Percentiles rank a stretch among this genome's conserved stretches.
phyloP scores from a whole-genome alignment of 2,888 invertebrate species.

The Lepidochrysops patricia region DNA sequence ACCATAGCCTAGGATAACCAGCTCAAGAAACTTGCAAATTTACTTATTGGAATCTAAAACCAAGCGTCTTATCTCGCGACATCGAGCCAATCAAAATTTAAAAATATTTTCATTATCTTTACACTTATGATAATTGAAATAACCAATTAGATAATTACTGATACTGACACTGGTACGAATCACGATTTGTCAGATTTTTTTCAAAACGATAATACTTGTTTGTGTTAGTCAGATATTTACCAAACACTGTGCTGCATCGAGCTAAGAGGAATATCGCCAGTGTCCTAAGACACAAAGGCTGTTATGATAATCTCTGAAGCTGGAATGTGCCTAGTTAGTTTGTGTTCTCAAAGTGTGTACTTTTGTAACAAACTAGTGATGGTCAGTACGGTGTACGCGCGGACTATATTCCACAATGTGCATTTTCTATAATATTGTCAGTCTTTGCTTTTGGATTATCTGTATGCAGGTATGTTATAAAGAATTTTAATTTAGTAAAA shows the following conservation, averaged over 20 bases:
- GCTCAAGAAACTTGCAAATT: no score
- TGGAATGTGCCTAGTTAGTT: slow-evolving; percentile 43
- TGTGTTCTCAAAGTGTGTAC: slow-evolving; percentile 20
- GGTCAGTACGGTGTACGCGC: slow-evolving; percentile 26
- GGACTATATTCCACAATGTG: slow-evolving; percentile 15
- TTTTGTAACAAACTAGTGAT: slow-evolving; percentile 16
- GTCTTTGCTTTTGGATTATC: slow-evolving; percentile 13
- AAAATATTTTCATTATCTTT: neutral
- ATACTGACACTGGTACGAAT: slow-evolving; percentile 29
- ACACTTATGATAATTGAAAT: neutral
- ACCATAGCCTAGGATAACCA: no score
- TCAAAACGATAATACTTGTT: slow-evolving; percentile 40
- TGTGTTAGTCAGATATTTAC: slow-evolving; percentile 48
- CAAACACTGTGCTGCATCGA: slow-evolving; percentile 52
- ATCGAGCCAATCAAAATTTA: neutral
- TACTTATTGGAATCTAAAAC: no score
- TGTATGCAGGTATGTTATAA: slow-evolving; percentile 15
- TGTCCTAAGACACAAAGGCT: slow-evolving; percentile 51
- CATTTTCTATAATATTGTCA: slow-evolving; percentile 1
- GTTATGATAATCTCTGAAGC: slow-evolving; percentile 46
- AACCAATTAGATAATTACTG: neutral
- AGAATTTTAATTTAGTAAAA: neutral
- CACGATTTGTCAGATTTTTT: slow-evolving; percentile 32
- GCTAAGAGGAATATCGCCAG: slow-evolving; percentile 46
- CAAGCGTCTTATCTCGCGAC: no score